A percentile compares a stretch with the other conserved stretches of the same genome.
Evolutionary conservation across 1,140 invertebrate genomes (phyloP).

Genomic region (Ostrea edulis): DNA sequence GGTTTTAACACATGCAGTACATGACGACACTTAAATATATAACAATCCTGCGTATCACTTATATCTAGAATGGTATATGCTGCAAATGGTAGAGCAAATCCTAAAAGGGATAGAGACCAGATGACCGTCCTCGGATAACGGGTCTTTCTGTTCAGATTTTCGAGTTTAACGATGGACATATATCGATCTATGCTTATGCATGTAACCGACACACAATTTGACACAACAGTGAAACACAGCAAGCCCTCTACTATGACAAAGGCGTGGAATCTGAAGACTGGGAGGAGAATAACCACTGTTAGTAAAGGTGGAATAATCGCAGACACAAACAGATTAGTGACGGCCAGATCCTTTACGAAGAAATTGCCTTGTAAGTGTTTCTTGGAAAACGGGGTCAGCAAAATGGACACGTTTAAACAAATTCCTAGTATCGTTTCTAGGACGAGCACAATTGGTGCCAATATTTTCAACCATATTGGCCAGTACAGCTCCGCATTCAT

Average conservation of each 20-base stretch:
- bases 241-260: neutral
- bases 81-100: slow-evolving; percentile 2
- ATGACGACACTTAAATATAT: neutral
- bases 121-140: neutral
- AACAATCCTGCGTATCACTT: neutral
- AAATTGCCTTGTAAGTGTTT: slow-evolving; percentile 16
- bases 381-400: neutral
- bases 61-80: neutral
- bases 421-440: neutral
- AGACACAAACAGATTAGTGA: neutral
- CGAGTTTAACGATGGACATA: slow-evolving; percentile 11
- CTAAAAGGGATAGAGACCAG: neutral
- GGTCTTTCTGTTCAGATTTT: neutral
- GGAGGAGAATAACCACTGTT: neutral
- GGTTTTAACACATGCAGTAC: neutral
- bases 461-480: slow-evolving; percentile 16
- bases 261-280: neutral
- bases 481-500: neutral
- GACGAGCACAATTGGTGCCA: neutral
- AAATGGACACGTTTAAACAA: neutral
- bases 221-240: neutral
- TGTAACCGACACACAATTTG: neutral
- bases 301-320: neutral
- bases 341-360: neutral
- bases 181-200: slow-evolving; percentile 21